Conservation (phyloP, 2,113 vertebrate species). For the Pelvicachromis taeniatus region DNA sequence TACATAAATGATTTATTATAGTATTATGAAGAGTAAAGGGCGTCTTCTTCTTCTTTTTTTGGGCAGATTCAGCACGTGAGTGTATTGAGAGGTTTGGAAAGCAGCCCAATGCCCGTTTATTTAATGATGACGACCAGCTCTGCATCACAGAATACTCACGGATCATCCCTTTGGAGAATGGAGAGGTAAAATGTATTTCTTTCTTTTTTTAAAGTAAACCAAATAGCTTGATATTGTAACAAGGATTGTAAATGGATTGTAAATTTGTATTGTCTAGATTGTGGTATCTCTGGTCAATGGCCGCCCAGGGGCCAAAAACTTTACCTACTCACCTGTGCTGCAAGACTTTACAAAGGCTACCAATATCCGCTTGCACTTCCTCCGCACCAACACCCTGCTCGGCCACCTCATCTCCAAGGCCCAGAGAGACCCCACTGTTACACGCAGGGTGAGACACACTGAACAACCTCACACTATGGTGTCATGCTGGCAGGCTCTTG, state of each 20-base stretch:
- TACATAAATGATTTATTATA: background rate
- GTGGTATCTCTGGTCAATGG: constrained; percentile 88
- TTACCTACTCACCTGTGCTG: constrained; percentile 80
- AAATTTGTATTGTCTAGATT: constrained; percentile 64
- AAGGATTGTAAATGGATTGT: background rate
- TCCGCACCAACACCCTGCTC: constrained; percentile 86
- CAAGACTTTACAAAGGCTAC: constrained; percentile 89
- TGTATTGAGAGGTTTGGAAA: constrained; percentile 82
- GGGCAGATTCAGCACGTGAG: constrained; percentile 80
- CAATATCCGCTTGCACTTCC: constrained; percentile 85
- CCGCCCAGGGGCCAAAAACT: constrained; percentile 84
- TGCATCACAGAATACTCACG: constrained; percentile 88
- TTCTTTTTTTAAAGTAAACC: background rate
- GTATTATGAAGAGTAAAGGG: background rate
- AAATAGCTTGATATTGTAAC: background rate
- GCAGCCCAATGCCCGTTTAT: constrained; percentile 71
- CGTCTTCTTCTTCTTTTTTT: background rate
- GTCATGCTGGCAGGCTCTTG: background rate
- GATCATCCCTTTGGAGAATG: constrained; percentile 87
- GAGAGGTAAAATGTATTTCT: constrained; percentile 75
- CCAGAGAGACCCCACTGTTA: constrained; percentile 85
- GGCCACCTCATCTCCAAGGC: constrained; percentile 91
- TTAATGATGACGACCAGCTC: constrained; percentile 78
- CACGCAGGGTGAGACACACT: constrained; percentile 79
- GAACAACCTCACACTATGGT: constrained; percentile 5